These are phyloP conservation scores for Pyralis farinalis DNA, from an alignment of 2,888 invertebrate genomes.

Conservation along the genomic window DNA sequence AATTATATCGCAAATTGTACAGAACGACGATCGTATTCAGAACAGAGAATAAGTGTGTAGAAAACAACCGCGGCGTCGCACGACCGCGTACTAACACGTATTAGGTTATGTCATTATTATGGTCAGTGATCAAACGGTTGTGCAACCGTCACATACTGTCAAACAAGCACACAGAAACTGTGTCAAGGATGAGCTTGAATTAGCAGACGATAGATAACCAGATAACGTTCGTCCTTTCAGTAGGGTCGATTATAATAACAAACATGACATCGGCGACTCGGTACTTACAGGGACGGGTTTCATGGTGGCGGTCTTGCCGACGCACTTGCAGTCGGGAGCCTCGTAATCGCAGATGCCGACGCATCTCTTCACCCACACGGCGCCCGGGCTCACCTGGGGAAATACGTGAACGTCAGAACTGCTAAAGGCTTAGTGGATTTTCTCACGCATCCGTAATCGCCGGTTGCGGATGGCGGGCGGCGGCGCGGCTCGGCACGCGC, in stretches of 20 bases:
- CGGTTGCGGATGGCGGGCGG: conserved; percentile 25
- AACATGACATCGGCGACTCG: conserved; percentile 10
- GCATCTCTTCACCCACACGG: conserved; percentile 70
- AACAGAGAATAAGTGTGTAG: too few relatives aligned
- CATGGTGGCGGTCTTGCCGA: conserved; percentile 42
- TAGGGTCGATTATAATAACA: conserved; percentile 14
- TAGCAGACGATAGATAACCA: conserved; percentile 38
- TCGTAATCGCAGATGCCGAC: conserved; percentile 65
- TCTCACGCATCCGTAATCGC: conserved; percentile 51
- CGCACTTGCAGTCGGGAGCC: conserved; percentile 48
- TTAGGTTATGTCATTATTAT: conserved; percentile 49
- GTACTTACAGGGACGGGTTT: conserved; percentile 61
- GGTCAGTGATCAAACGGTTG: conserved; percentile 36
- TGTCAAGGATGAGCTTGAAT: conserved; percentile 61
- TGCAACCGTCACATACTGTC: conserved; percentile 33
- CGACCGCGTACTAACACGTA: background rate
- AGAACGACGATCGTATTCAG: too few relatives aligned
- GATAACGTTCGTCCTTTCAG: conserved; percentile 34
- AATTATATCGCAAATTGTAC: background rate
- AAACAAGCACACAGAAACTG: conserved; percentile 35
- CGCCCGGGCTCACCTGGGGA: conserved; percentile 66
- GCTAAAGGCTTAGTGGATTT: conserved; percentile 41
- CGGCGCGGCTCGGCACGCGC: conserved; percentile 2
- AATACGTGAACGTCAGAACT: conserved; percentile 36
- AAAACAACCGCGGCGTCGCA: too few relatives aligned